Base-by-base conservation (phyloP, 2,888 invertebrate species). In the Atrina japonica region DNA sequence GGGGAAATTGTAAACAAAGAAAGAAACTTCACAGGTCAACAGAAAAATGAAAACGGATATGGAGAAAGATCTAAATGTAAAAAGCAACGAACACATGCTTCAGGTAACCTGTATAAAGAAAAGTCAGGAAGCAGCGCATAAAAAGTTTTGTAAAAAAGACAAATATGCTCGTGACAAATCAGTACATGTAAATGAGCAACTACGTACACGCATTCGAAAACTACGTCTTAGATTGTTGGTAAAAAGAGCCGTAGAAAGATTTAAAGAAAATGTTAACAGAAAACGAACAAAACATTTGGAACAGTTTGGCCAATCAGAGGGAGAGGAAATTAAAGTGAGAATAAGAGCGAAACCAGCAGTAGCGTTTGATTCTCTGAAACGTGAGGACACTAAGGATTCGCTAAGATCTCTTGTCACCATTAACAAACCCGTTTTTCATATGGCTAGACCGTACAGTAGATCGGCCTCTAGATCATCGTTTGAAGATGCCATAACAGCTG, bases 211-310 rank as follows among this genome's bases (percentile, higher is more conserved):
- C 30, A 35, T 40, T 14, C 56, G 40, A 56, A 56, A 56, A 40
- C 56, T 56, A n/a, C 56, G 56, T 23, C 56, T 56, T 35, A 56
- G 40, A 56, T 56, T 56, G 40, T 40, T 56, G 40, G 56, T 56
- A 35, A 56, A 40, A 56, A 30, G 40, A 40, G 56, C 40, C 35
- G 40, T 56, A 14, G 35, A 56, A 56, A 56, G 40, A 40, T 56
- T 56, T 35, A 56, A 40, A 40, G 56, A 56, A 35, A 56, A 56
- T 56, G 56, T 56, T 40, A 35, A 56, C 23, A 40, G 40, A 40
- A 56, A 56, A 40, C 30, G 40, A 23, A 40, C 25, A 35, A 16
- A 18, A 11, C 35, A 40, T 23, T 40, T 23, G 23, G 56, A 40
- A 40, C 21, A 40, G 16, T 40, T 23, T 6, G 41, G 40, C 40